Evolutionary conservation across 2,113 vertebrate species (phyloP).

Genomic region (Podocnemis expansa): DNA sequence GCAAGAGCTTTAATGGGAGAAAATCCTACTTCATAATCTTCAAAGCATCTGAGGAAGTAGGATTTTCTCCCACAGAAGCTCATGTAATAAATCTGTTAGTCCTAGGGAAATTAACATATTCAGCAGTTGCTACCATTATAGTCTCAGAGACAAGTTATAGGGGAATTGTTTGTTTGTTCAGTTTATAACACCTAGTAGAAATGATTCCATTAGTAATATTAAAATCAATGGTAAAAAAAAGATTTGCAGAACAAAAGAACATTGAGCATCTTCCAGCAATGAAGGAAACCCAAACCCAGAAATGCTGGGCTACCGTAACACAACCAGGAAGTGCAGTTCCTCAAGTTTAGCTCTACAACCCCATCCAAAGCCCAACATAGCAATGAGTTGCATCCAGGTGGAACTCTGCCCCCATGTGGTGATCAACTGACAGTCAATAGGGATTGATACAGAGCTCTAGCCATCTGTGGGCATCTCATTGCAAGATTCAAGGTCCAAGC

Average conservation of each 20-base stretch:
- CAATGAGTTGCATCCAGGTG: background rate
- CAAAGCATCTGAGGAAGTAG: too few species aligned
- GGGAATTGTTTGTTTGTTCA: background rate
- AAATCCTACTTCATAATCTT: too few species aligned
- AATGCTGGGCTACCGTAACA: background rate
- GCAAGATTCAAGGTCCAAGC: background rate
- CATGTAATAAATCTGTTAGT: too few species aligned
- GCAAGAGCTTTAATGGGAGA: too few species aligned
- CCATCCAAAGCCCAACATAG: background rate
- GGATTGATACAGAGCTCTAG: background rate
- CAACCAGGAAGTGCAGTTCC: background rate
- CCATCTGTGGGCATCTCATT: background rate
- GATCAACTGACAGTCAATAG: background rate
- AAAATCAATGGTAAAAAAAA: background rate
- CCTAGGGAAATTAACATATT: background rate
- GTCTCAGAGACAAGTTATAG: too few species aligned
- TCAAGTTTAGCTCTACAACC: background rate
- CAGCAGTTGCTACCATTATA: background rate
- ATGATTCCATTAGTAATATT: background rate
- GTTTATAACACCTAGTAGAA: background rate
- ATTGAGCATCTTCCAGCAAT: background rate
- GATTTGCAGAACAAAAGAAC: background rate
- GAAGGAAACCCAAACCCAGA: background rate
- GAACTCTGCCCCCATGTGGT: background rate
- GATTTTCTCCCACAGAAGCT: too few species aligned